These are phyloP conservation scores for Bombus haemorrhoidalis DNA, from an alignment of 1,140 invertebrate species.

Conservation along the genomic window DNA sequence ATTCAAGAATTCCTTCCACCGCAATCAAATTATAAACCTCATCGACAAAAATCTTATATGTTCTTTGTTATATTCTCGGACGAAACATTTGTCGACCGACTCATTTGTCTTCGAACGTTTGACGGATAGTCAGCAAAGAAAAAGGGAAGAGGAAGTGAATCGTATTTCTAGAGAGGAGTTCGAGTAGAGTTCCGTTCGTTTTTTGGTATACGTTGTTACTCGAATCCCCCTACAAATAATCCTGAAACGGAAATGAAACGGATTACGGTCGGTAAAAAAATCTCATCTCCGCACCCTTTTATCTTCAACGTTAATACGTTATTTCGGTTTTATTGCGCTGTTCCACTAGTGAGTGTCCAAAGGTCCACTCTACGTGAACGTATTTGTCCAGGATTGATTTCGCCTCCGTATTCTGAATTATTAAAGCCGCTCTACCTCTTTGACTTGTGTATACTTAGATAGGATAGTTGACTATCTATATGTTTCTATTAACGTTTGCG, in stretches of 20 bases:
- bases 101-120: not conserved
- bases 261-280: constrained; percentile 25
- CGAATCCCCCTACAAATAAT: constrained; percentile 19
- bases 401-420: not conserved
- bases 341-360: too few species aligned
- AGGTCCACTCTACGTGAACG: not conserved
- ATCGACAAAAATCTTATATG: not conserved
- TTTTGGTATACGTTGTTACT: constrained; percentile 8
- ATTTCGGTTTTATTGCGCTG: constrained; percentile 24
- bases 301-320: constrained; percentile 32
- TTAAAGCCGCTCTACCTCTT: not conserved
- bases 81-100: not conserved
- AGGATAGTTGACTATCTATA: not conserved
- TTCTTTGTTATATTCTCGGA: too few species aligned
- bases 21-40: not conserved
- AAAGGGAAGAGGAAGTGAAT: not conserved
- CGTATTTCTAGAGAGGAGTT: not conserved
- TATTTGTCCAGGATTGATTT: not conserved
- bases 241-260: constrained; percentile 14
- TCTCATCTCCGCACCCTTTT: constrained; percentile 29
- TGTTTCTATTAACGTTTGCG: too few species aligned
- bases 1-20: too few species aligned
- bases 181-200: not conserved
- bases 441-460: not conserved
- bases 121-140: not conserved